Conservation (phyloP, 2,113 vertebrate species). For the Centropus unirufus region DNA sequence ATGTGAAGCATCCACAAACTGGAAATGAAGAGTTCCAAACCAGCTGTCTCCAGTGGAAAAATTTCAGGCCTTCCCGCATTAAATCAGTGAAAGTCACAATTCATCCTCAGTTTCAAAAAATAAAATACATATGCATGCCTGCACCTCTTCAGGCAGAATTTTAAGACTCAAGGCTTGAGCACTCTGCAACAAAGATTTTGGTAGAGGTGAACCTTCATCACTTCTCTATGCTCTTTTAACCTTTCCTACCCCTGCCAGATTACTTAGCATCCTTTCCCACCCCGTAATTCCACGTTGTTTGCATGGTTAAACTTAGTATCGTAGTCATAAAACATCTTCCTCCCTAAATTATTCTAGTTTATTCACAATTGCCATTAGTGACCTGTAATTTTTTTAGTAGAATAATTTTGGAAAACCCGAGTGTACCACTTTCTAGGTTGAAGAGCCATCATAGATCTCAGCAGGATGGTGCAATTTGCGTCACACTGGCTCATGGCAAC, state of each 20-base stretch:
- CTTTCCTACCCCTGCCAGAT: neutral
- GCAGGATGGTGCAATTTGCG: neutral
- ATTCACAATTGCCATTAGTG: neutral
- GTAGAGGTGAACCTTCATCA: neutral
- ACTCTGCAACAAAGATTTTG: neutral
- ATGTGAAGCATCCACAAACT: neutral
- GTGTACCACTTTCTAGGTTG: neutral
- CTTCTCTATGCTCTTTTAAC: neutral
- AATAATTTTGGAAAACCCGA: neutral
- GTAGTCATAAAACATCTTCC: neutral
- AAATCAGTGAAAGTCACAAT: neutral
- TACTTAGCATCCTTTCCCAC: neutral
- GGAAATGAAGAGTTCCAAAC: neutral
- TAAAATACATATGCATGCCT: rapidly evolving
- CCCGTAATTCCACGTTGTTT: neutral
- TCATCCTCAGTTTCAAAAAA: neutral
- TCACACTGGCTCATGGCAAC: neutral
- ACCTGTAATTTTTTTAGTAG: neutral
- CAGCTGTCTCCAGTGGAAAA: neutral
- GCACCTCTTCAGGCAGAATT: neutral
- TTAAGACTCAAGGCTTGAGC: neutral
- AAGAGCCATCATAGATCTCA: neutral
- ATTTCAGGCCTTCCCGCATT: neutral
- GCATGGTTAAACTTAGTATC: neutral
- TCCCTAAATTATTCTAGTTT: neutral